phyloP scores from a whole-genome alignment of 2,888 invertebrate genomes.

The Arrhopalites spinosus region DNA sequence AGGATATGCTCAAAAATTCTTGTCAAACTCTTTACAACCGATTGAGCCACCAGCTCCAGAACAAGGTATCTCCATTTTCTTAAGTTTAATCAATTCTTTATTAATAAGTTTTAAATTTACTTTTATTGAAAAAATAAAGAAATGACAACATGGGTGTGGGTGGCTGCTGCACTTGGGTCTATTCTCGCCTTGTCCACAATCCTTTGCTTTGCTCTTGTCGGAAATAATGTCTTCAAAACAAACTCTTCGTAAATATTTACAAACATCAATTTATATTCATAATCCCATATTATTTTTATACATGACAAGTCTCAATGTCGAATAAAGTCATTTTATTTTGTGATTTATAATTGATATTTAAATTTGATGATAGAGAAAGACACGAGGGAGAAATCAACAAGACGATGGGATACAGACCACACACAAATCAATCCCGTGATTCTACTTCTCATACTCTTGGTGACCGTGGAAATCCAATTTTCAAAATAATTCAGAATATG shows the following conservation, averaged over 20 bases:
- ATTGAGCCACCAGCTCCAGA: not conserved
- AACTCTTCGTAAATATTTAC: not conserved
- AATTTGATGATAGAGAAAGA: not conserved
- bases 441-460: not conserved
- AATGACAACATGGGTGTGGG: conserved; percentile 36
- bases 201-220: conserved; percentile 11
- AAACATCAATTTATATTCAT: not conserved
- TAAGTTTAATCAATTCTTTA: not conserved
- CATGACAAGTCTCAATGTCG: not conserved
- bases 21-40: not conserved
- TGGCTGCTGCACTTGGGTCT: conserved; percentile 20
- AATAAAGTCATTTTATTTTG: not conserved
- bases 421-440: not conserved
- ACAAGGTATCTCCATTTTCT: not conserved
- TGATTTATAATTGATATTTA: not conserved
- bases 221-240: not conserved
- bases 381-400: not conserved
- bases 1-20: not conserved
- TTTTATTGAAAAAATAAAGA: not conserved
- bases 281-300: not conserved
- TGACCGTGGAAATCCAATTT: not conserved
- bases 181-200: conserved; percentile 17
- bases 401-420: not conserved
- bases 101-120: too few relatives aligned
- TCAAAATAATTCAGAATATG: not conserved